Evolutionary conservation across 2,888 invertebrate species (phyloP), one percentile per base, ranked within the genome.

Genomic region (Hyalella azteca): DNA sequence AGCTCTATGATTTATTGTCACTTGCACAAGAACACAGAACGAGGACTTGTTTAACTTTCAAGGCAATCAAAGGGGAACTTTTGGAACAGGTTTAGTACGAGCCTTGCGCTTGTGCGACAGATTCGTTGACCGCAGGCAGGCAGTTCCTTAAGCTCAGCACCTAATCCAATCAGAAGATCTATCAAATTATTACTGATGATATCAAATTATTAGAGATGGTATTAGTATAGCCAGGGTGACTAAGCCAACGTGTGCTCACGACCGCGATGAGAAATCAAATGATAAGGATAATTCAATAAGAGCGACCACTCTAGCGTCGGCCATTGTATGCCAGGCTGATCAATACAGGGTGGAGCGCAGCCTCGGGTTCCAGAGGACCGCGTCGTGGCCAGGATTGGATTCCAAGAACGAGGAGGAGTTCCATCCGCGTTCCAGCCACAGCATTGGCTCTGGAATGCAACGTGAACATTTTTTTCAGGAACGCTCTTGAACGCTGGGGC

Each of bases 201-300:
- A 88, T 88, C 86, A 87, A 83, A 83, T 81, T 81, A 82, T 82
- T 83, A 83, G 77, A 81, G 81, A 83, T 83, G 81, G 81, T 83
- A 87, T 87, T 87, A 87, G 87, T 82, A 81, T 78, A 81, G 84
- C 86, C 79, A 76, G 79, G 79, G 79, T 80, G 81, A 79, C 75
- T 75, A 45, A 41, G 75, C 66, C 81, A 81, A 83, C 85, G 85
- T 85, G 85, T 88, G 88, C 87, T 88, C 89, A 88, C 88, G 89
- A 88, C 88, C 88, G 88, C 88, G 88, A 88, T 88, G 87, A 89
- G 89, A 90, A 90, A 90, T 90, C 90, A 90, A 90, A 92, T 92
- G 92, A 92, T 92, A 91, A 92, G 91, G 91, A 91, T 92, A 92
- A 92, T 92, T 92, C 92, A 92, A 92, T 92, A 92, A 92, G 81